Percentiles rank a stretch among this genome's conserved stretches.
Evolutionary conservation across 2,888 invertebrate species (phyloP).

Genomic region (Aquatica leii): DNA sequence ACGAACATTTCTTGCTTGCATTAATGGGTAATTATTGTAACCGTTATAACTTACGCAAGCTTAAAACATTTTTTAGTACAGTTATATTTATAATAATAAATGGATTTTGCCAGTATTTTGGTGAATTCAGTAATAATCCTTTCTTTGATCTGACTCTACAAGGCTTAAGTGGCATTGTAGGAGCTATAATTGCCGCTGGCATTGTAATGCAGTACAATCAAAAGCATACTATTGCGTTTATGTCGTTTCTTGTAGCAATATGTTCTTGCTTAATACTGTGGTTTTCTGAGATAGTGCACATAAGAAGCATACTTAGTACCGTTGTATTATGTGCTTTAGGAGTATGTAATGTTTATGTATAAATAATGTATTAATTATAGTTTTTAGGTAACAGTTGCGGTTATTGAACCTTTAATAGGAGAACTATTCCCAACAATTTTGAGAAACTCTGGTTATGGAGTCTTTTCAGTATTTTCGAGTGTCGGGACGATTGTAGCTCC

Average conservation of each 20-base stretch:
- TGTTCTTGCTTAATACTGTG: too few relatives aligned
- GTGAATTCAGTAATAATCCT: neutral
- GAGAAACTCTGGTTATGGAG: slow-evolving; percentile 80
- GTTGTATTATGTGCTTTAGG: too few relatives aligned
- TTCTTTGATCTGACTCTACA: neutral
- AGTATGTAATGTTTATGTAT: too few relatives aligned
- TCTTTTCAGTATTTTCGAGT: slow-evolving; percentile 77
- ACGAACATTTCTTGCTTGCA: neutral
- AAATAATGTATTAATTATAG: too few relatives aligned
- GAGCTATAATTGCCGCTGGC: neutral
- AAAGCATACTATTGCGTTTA: neutral
- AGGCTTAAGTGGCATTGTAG: neutral
- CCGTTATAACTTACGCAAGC: neutral
- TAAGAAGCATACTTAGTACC: too few relatives aligned
- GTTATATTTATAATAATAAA: neutral
- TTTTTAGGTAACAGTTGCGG: slow-evolving; percentile 64
- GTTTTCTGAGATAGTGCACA: too few relatives aligned
- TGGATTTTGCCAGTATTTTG: neutral
- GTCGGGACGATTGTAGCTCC: slow-evolving; percentile 75
- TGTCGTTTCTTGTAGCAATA: too few relatives aligned
- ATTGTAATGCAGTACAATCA: neutral
- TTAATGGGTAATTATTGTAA: slow-evolving; percentile 1
- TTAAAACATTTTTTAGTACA: neutral
- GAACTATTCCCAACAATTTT: slow-evolving; percentile 82
- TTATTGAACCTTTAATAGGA: slow-evolving; percentile 77